Percentiles rank a stretch among this genome's conserved stretches.
Evolutionary conservation across 2,797 vertebrate genomes (phyloP).

Genomic region (Microctenopoma stevenorrisi): DNA sequence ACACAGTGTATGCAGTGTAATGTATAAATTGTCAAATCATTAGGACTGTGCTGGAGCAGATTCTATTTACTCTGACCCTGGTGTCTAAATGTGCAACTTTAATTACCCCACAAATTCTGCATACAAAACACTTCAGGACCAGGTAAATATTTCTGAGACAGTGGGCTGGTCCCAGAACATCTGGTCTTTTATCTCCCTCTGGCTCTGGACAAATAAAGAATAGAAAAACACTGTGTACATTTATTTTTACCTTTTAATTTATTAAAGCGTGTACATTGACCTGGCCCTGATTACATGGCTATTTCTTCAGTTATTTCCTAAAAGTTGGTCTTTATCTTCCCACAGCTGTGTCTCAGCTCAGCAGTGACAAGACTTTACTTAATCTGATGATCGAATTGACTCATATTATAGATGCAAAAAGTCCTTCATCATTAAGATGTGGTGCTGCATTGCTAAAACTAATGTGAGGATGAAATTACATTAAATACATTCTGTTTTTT

Average conservation of each 20-base stretch:
- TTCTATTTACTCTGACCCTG: constrained; percentile 34
- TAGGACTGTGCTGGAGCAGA: constrained; percentile 11
- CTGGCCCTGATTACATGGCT: constrained; percentile 10
- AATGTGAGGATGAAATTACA: constrained; percentile 26
- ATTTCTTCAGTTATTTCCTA: constrained; percentile 10
- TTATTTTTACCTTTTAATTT: constrained; percentile 18
- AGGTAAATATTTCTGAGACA: constrained; percentile 49
- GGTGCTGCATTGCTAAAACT: constrained; percentile 17
- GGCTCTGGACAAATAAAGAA: constrained; percentile 4
- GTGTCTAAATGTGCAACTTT: constrained; percentile 34
- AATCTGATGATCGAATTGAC: not conserved
- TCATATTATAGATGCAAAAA: constrained; percentile 2
- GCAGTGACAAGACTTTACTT: not conserved
- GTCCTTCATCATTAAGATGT: not conserved
- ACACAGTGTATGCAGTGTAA: constrained; percentile 38
- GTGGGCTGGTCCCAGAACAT: constrained; percentile 45
- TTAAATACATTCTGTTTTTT: not conserved
- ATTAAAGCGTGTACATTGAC: not conserved
- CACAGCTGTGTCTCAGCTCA: not conserved
- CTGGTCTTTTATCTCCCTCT: constrained; percentile 38
- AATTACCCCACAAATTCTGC: constrained; percentile 41
- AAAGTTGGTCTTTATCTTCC: constrained; percentile 5
- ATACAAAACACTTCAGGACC: constrained; percentile 28
- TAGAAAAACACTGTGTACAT: not conserved
- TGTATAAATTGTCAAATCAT: constrained; percentile 54